These are phyloP conservation scores for Acleris holmiana DNA, from an alignment of 2,888 invertebrate genomes.

Conservation along the genomic window DNA sequence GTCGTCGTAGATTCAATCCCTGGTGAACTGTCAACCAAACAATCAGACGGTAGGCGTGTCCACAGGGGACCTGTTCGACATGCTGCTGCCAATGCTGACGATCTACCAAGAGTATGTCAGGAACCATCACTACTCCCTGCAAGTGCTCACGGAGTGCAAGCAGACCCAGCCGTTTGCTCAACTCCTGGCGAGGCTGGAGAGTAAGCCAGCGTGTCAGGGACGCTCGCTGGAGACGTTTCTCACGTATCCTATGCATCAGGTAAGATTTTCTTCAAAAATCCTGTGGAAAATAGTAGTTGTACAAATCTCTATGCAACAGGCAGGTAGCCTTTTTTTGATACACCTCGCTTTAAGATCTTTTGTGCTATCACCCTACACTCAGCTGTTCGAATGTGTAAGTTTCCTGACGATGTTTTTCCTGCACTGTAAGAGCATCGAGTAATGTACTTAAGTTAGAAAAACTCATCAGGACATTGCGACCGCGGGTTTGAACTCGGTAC, in stretches of 20 bases:
- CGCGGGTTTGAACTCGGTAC: too few species aligned
- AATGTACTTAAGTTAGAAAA: too few species aligned
- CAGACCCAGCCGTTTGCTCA: constrained; percentile 91
- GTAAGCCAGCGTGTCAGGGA: constrained; percentile 93
- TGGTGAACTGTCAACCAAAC: constrained; percentile 30
- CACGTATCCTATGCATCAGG: constrained; percentile 98
- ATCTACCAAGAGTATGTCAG: constrained; percentile 98
- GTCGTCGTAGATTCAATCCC: constrained; percentile 33
- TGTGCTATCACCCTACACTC: too few species aligned
- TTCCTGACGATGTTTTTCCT: too few species aligned
- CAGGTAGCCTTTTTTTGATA: too few species aligned
- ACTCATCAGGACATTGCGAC: too few species aligned
- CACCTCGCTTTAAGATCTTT: too few species aligned
- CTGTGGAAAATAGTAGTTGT: too few species aligned
- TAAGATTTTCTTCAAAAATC: constrained; percentile 50
- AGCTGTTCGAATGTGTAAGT: too few species aligned
- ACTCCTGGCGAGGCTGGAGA: constrained; percentile 91
- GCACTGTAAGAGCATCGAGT: too few species aligned
- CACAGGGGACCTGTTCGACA: constrained; percentile 96
- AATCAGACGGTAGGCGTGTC: constrained; percentile 47
- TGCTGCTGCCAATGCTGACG: constrained; percentile 96
- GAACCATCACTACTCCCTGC: constrained; percentile 96
- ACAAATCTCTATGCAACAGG: too few species aligned
- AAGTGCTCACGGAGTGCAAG: constrained; percentile 96
- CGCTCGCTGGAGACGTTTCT: constrained; percentile 94